Evolutionary conservation across 2,888 invertebrate genomes (phyloP).

Genomic region (Leucoma salicis): DNA sequence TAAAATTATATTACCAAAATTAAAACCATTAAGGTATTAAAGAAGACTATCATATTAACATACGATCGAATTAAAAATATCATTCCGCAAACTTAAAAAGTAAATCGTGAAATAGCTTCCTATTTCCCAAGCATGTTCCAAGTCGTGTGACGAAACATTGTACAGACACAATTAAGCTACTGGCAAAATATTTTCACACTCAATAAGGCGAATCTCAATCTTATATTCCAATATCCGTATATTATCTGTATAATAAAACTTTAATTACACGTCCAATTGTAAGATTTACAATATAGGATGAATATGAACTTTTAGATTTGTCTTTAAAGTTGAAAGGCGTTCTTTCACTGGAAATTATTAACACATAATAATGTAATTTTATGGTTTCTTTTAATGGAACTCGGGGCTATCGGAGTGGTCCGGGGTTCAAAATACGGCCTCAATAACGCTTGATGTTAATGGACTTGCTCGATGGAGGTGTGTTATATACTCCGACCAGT

Average conservation of each 20-base stretch:
- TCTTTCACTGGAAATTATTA: slow-evolving; percentile 77
- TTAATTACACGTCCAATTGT: slow-evolving; percentile 42
- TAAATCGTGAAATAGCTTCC: slow-evolving; percentile 43
- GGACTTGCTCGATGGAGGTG: slow-evolving; percentile 54
- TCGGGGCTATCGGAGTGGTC: slow-evolving; percentile 65
- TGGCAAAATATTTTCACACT: slow-evolving; percentile 44
- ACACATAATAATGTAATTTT: slow-evolving; percentile 81
- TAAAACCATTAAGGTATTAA: slow-evolving; percentile 45
- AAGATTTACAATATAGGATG: slow-evolving; percentile 47
- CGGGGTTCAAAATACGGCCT: slow-evolving; percentile 63
- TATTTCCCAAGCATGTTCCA: slow-evolving; percentile 40
- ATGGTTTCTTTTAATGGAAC: slow-evolving; percentile 79
- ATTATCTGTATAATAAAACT: slow-evolving; percentile 39
- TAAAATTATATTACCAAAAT: slow-evolving; percentile 40
- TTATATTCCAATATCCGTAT: slow-evolving; percentile 35
- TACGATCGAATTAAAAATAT: slow-evolving; percentile 47
- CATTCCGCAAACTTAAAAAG: slow-evolving; percentile 39
- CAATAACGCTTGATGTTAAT: slow-evolving; percentile 74
- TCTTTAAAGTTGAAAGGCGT: slow-evolving; percentile 49
- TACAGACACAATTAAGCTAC: slow-evolving; percentile 49
- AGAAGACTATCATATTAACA: slow-evolving; percentile 45
- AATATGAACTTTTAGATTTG: slow-evolving; percentile 63
- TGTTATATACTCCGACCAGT: slow-evolving; percentile 33
- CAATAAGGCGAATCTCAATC: slow-evolving; percentile 56
- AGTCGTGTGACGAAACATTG: slow-evolving; percentile 43